Evolutionary conservation across 2,797 vertebrate genomes (phyloP), one percentile per base, ranked within the genome.

Genomic region (Setipinna tenuifilis): DNA sequence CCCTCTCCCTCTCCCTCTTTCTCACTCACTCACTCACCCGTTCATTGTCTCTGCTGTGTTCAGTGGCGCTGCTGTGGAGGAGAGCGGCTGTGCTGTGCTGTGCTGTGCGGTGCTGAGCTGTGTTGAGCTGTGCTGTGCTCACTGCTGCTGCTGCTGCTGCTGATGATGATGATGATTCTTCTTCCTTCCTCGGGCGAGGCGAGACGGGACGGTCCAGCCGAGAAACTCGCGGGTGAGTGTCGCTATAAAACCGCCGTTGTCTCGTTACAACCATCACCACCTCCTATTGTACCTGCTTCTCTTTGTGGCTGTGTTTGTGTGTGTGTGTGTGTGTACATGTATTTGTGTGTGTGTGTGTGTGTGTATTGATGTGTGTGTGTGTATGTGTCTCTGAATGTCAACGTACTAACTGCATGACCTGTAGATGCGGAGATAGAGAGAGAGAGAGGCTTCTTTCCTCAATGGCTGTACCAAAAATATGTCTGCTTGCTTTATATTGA

Each of bases 11-110:
- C 35, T 5, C 35, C 5, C 82, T 59, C 28, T 17, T 17, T 81
- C 87, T 86, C 90, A 71, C 59, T 88, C 86, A 11, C 62, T 65
- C 23, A 25, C 62, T 65, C 62, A 25, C 62, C 23, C 23, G 68
- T 75, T 75, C 68, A 75, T 75, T 75, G 68, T 75, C 28, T 75
- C 68, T 35, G 86, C 90, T 83, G 86, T 91, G 92, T 93, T 93
- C 68, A 75, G 68, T 19, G 68, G 28, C 17, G 68, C 31, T 28
- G 68, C 68, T 35, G 28, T 35, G 68, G 68, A 75, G 68, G 68
- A 75, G 28, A 75, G 28, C 31, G 68, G 71, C 87, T 83, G 84
- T 87, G 71, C 82, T 46, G 59, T 10, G 50, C 50, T 41, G 35
- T 41, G 35, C 35, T 41, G 35, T 41, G 35, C 35, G 2, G 2